These are phyloP conservation scores for Gephyroberyx darwinii DNA, from an alignment of 2,797 vertebrate genomes.

Conservation along the genomic window DNA sequence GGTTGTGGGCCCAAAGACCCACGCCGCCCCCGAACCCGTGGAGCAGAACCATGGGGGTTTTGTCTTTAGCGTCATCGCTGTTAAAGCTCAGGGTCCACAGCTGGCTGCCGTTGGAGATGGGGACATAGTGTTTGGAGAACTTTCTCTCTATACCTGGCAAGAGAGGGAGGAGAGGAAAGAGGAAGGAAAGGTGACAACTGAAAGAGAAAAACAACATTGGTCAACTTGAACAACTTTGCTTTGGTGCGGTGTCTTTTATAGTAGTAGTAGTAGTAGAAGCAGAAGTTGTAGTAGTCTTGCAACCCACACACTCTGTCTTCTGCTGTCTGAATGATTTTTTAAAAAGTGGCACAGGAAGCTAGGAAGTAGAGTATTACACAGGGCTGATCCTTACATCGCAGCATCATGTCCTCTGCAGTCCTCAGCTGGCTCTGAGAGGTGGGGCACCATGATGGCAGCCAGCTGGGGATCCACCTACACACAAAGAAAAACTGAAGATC, in stretches of 20 bases:
- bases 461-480: constrained; percentile 89
- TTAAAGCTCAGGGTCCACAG: constrained; percentile 91
- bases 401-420: constrained; percentile 91
- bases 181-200: not conserved
- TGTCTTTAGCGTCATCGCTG: constrained; percentile 66
- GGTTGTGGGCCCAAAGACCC: constrained; percentile 94
- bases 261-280: too few relatives aligned
- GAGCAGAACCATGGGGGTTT: constrained; percentile 91
- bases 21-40: constrained; percentile 95
- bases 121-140: constrained; percentile 85
- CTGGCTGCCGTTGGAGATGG: constrained; percentile 83
- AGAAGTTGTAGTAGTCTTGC: too few relatives aligned
- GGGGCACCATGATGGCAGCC: constrained; percentile 96
- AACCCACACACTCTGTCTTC: not conserved
- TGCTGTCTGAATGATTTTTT: too few relatives aligned
- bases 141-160: constrained; percentile 83
- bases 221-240: too few relatives aligned
- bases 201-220: not conserved
- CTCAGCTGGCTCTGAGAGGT: constrained; percentile 88
- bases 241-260: too few relatives aligned
- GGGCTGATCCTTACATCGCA: constrained; percentile 85
- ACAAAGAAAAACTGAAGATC: constrained; percentile 7
- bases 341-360: not conserved
- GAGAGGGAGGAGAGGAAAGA: constrained; percentile 33
- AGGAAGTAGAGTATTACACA: not conserved